phyloP scores from a whole-genome alignment of 2,113 vertebrate species.

The Rhineura floridana region DNA sequence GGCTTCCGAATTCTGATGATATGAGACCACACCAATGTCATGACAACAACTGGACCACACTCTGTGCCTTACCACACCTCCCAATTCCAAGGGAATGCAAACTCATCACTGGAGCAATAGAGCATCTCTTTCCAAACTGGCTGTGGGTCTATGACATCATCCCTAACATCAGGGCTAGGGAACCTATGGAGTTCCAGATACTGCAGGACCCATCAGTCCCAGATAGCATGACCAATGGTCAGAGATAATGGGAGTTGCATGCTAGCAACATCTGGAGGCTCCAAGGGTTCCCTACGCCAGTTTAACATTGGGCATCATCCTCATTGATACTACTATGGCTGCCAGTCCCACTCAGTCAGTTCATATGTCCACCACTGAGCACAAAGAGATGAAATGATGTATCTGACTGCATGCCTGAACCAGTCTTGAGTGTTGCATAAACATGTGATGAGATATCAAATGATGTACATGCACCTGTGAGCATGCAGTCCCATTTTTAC shows the following conservation, averaged over 20 bases:
- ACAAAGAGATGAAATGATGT: not conserved
- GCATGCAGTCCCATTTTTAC: not conserved
- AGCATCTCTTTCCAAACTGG: not conserved
- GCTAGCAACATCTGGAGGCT: not conserved
- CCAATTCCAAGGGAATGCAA: not conserved
- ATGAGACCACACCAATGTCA: not conserved
- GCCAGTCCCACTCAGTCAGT: not conserved
- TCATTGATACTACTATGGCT: not conserved
- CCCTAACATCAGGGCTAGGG: not conserved
- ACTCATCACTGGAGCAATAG: not conserved
- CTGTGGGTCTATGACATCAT: no score
- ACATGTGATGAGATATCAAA: not conserved
- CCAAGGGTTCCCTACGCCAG: not conserved
- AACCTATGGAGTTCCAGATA: not conserved
- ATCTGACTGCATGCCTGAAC: not conserved
- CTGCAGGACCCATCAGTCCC: not conserved
- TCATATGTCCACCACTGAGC: no score
- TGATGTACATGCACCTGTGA: no score
- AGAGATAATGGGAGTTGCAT: not conserved
- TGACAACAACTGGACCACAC: no score
- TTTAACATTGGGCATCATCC: not conserved
- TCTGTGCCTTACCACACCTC: not conserved
- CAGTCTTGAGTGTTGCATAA: not conserved
- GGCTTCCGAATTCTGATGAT: no score
- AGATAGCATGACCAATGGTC: not conserved